A percentile compares a stretch with the other conserved stretches of the same genome.
Conservation (phyloP, 2,888 invertebrate species). For the Eulithis prunata region DNA sequence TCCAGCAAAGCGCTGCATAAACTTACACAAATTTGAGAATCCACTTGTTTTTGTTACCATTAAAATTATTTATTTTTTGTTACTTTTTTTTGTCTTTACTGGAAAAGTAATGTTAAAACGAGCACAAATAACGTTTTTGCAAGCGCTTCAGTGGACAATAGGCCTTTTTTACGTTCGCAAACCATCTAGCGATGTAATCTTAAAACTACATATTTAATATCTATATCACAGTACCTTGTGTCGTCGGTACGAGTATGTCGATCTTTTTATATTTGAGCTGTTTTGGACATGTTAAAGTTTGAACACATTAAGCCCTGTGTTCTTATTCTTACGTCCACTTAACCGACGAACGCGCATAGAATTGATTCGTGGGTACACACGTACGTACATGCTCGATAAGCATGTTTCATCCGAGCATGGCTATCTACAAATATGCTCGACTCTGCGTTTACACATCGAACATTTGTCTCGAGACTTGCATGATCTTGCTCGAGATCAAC, state of each 20-base stretch:
- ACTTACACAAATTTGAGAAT: neutral
- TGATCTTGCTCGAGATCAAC: too few species aligned
- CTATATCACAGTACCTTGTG: slow-evolving; percentile 64
- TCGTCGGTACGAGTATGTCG: slow-evolving; percentile 47
- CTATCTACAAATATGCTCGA: too few species aligned
- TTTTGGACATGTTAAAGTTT: slow-evolving; percentile 46
- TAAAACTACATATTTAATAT: slow-evolving; percentile 38
- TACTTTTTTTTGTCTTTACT: too few species aligned
- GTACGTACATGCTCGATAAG: too few species aligned
- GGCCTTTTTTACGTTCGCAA: slow-evolving; percentile 28
- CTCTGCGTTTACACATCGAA: too few species aligned
- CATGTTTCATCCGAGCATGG: too few species aligned
- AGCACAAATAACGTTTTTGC: too few species aligned
- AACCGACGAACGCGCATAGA: neutral
- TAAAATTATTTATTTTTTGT: too few species aligned
- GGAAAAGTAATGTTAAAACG: too few species aligned
- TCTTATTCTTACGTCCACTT: slow-evolving; percentile 34
- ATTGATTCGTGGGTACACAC: too few species aligned
- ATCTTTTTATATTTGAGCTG: slow-evolving; percentile 59
- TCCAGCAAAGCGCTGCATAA: slow-evolving; percentile 10
- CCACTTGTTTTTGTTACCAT: too few species aligned
- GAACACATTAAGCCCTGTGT: slow-evolving; percentile 71
- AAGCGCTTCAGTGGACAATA: slow-evolving; percentile 16
- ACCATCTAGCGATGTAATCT: slow-evolving; percentile 40
- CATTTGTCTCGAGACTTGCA: too few species aligned